These are phyloP conservation scores for Cladopsammia gracilis DNA, from an alignment of 64 coral and sea anemone species.

Conservation along the genomic window DNA sequence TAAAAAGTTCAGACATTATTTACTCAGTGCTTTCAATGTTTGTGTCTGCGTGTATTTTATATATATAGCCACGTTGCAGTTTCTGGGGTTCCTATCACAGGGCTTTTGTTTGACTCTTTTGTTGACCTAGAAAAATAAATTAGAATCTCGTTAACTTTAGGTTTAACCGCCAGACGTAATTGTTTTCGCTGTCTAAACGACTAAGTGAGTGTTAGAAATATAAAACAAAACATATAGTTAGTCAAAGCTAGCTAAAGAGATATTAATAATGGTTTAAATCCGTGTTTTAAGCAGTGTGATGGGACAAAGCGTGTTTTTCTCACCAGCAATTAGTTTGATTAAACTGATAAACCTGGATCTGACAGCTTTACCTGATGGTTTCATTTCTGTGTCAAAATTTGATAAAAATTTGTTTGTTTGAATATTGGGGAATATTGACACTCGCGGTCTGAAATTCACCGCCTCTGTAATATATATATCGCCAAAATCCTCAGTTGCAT, in stretches of 20 bases:
- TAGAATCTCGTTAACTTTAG: conserved; percentile 4
- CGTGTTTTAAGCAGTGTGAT: too few relatives aligned
- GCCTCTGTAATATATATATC: background rate
- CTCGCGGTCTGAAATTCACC: background rate
- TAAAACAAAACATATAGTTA: too few relatives aligned
- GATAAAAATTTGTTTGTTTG: background rate
- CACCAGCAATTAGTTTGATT: too few relatives aligned
- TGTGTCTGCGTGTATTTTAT: background rate
- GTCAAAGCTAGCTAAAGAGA: too few relatives aligned
- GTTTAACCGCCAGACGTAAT: background rate
- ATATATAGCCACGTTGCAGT: background rate
- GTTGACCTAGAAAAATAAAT: background rate
- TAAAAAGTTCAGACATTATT: conserved; percentile 47
- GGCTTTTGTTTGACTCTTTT: background rate
- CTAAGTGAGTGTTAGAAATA: too few relatives aligned
- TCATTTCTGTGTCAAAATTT: background rate
- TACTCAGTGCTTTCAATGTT: background rate
- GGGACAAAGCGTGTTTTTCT: too few relatives aligned
- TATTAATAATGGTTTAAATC: too few relatives aligned
- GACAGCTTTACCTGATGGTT: background rate
- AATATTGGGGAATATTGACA: background rate
- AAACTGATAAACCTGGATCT: background rate
- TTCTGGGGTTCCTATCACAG: background rate
- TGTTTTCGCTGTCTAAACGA: too few relatives aligned
- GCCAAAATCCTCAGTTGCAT: background rate